phyloP scores from a whole-genome alignment of 2,797 vertebrate species.

The Micromesistius poutassou region DNA sequence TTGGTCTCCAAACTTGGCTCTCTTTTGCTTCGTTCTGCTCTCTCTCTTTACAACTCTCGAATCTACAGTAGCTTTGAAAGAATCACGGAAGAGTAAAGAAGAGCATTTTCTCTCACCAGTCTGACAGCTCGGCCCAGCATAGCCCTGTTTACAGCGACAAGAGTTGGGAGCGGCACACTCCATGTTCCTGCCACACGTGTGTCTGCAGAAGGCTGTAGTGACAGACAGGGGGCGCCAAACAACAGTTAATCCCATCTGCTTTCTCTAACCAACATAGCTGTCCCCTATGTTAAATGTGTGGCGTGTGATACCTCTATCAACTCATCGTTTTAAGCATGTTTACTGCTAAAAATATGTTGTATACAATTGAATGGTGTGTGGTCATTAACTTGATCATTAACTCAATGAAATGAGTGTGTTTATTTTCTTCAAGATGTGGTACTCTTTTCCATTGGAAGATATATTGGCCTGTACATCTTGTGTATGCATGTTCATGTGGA shows the following conservation, averaged over 20 bases:
- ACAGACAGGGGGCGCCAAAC: background rate
- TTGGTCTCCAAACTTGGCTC: no score
- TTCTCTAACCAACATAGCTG: background rate
- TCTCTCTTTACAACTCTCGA: background rate
- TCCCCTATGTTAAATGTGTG: background rate
- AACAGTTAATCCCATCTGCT: background rate
- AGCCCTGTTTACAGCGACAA: slow-evolving; percentile 71
- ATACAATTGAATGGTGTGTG: no score
- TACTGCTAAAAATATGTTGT: background rate
- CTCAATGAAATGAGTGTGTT: no score
- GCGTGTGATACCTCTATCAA: background rate
- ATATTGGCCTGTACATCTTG: no score
- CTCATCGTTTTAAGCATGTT: background rate
- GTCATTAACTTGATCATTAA: no score
- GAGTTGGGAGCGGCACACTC: slow-evolving; percentile 70
- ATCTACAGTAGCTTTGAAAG: no score
- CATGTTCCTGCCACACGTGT: slow-evolving; percentile 71
- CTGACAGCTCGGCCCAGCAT: slow-evolving; percentile 60
- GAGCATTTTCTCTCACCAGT: slow-evolving; percentile 51
- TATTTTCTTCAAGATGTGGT: no score
- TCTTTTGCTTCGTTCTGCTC: no score
- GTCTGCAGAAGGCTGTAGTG: slow-evolving; percentile 68
- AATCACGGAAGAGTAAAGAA: background rate
- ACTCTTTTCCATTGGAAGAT: no score
- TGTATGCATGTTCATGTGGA: no score